Evolutionary conservation across 1,140 invertebrate genomes (phyloP), one percentile per base, ranked within the genome.

Genomic region (Drosophila repletoides): DNA sequence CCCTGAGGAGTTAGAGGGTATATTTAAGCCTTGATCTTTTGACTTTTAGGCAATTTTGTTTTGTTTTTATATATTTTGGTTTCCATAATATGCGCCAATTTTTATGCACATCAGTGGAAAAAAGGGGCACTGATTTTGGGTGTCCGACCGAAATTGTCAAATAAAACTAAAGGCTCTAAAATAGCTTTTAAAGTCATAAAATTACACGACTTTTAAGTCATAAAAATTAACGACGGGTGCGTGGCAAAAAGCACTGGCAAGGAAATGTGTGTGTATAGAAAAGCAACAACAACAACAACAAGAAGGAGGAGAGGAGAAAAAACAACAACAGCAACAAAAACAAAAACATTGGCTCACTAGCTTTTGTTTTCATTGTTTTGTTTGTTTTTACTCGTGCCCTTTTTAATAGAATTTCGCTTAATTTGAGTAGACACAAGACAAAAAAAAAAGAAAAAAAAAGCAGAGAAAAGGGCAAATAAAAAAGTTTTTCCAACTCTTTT

Each of bases 351-450:
- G 41, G 15, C 21, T 31, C 48, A 63, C 43, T 63, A 51, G 64
- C 49, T 64, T 83, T 63, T 80, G 72, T 45, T 72, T 84, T 79
- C 70, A 74, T 74, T 84, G 71, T 79, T 79, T 65, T 79, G 70
- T 79, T 84, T 86, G 58, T 56, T 46, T 60, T 72, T 29, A 43
- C 60, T 45, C 26, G 49, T 58, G 56, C 59, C 56, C 58, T 69
- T 84, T 86, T 86, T 84, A 86, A 86, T 84, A 86, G 80, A 86
- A 86, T 86, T 84, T 84, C 81, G 80, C 81, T 86, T 86, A 86
- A 86, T 86, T 86, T 86, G 72, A 72, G 81, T 68, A 65, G 34
- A 31, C 46, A 58, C 12, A 40, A 12, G 61, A 28, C 43, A 41
- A 28, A 26, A 40, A 15, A 29, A 14, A 5, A 24, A 49, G 17